A percentile compares a stretch with the other conserved stretches of the same genome.
These are phyloP conservation scores for Lytechinus pictus DNA, from an alignment of 35 echinoderm and acorn worm species.

Conservation along the genomic window DNA sequence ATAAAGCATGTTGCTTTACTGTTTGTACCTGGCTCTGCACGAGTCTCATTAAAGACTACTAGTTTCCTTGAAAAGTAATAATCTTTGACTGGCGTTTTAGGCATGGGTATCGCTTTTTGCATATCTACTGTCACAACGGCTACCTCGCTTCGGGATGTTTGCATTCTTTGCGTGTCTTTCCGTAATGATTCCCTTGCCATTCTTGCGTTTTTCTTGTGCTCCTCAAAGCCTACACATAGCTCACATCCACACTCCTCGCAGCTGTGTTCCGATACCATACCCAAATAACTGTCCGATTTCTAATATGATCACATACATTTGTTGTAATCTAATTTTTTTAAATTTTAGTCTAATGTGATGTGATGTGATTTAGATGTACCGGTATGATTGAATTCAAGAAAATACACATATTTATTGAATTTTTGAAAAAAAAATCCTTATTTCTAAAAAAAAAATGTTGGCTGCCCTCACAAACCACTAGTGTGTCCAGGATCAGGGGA, in stretches of 20 bases:
- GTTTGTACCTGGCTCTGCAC: conserved; percentile 63
- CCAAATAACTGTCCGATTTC: too few species aligned
- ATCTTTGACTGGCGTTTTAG: conserved; percentile 31
- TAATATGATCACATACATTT: too few species aligned
- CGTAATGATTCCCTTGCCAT: conserved; percentile 35
- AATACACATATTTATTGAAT: too few species aligned
- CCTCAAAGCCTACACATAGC: conserved; percentile 34
- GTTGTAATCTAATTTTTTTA: too few species aligned
- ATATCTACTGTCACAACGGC: conserved; percentile 30
- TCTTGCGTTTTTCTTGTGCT: conserved; percentile 35
- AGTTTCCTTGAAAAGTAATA: conserved; percentile 10
- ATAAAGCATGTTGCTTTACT: conserved; percentile 17
- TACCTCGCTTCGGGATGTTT: conserved; percentile 30
- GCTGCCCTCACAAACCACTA: too few species aligned
- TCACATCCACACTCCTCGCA: conserved; percentile 48
- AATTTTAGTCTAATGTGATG: too few species aligned
- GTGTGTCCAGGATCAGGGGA: too few species aligned
- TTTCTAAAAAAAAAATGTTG: too few species aligned
- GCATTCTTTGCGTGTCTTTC: conserved; percentile 47
- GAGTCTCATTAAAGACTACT: conserved; percentile 56
- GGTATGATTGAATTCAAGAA: too few species aligned
- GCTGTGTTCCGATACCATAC: not conserved
- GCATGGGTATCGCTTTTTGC: conserved; percentile 28
- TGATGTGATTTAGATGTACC: too few species aligned
- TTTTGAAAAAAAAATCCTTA: too few species aligned